These are phyloP conservation scores for Patiria pectinifera DNA, from an alignment of 53 echinoderm and acorn worm species.

Conservation along the genomic window DNA sequence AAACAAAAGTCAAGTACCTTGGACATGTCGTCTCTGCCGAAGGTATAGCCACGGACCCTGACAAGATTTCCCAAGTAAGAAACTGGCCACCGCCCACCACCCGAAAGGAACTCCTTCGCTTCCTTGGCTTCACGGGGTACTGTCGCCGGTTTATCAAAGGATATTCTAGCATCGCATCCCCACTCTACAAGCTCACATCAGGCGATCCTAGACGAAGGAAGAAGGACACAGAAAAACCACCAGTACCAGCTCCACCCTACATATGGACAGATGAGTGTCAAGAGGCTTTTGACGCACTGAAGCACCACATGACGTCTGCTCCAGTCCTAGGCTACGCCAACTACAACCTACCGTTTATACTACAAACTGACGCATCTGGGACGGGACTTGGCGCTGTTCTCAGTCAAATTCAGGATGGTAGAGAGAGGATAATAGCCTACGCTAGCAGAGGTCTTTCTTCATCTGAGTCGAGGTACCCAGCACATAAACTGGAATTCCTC, in stretches of 20 bases:
- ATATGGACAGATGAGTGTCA: slow-evolving; percentile 51
- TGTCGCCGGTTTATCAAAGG: slow-evolving; percentile 57
- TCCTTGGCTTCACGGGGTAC: slow-evolving; percentile 61
- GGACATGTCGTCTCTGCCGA: slow-evolving; percentile 64
- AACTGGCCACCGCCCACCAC: slow-evolving; percentile 44
- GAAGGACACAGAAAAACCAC: slow-evolving; percentile 13
- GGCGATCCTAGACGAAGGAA: slow-evolving; percentile 35
- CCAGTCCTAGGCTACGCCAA: slow-evolving; percentile 56
- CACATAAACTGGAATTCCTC: too few species aligned
- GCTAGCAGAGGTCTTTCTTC: slow-evolving; percentile 47
- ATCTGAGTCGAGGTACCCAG: slow-evolving; percentile 19
- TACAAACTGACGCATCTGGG: slow-evolving; percentile 60
- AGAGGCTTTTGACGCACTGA: slow-evolving; percentile 36
- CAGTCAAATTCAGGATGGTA: slow-evolving; percentile 30
- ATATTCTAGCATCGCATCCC: slow-evolving; percentile 42
- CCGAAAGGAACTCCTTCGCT: slow-evolving; percentile 37
- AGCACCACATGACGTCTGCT: slow-evolving; percentile 27
- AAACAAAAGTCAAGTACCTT: slow-evolving; percentile 58
- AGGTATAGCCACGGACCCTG: slow-evolving; percentile 63
- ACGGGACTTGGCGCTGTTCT: slow-evolving; percentile 58
- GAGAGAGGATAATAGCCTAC: slow-evolving; percentile 52
- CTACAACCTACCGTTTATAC: slow-evolving; percentile 39
- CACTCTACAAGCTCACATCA: slow-evolving; percentile 35
- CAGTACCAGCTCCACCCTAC: slow-evolving; percentile 16
- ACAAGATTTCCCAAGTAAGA: slow-evolving; percentile 34